Evolutionary conservation across 2,888 invertebrate species (phyloP).

Genomic region (Toxonevra muliebris): DNA sequence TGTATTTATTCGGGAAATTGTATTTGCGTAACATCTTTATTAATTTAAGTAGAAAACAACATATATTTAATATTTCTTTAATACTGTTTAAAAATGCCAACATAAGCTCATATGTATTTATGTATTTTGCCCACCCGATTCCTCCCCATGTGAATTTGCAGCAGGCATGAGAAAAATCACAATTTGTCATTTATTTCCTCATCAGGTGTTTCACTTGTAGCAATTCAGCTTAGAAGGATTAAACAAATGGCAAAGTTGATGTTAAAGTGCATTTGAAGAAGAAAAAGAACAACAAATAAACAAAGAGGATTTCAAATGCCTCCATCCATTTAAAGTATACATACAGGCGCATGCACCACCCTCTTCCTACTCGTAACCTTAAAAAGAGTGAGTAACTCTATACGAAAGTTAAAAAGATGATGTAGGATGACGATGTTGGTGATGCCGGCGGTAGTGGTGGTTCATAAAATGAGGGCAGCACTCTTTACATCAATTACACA

Average conservation of each 20-base stretch:
- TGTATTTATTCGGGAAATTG: no score
- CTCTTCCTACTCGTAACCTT: no score
- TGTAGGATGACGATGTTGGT: neutral
- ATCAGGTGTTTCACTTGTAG: constrained; percentile 54
- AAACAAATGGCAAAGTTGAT: constrained; percentile 44
- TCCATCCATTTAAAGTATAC: neutral
- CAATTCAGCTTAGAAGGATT: constrained; percentile 58
- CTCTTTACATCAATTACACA: no score
- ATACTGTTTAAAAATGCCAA: no score
- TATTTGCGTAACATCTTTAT: no score
- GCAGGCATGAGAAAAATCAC: constrained; percentile 48
- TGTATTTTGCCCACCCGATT: no score
- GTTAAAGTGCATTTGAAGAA: constrained; percentile 38
- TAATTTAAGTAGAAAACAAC: no score
- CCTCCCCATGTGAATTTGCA: constrained; percentile 4
- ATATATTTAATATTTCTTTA: no score
- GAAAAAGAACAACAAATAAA: constrained; percentile 37
- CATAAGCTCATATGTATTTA: no score
- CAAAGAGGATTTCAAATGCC: constrained; percentile 27
- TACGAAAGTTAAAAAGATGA: no score
- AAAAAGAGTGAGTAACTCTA: no score
- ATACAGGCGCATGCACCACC: neutral
- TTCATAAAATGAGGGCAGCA: neutral
- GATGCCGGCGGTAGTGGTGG: constrained; percentile 8
- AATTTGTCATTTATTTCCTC: constrained; percentile 59